phyloP scores from a whole-genome alignment of 2,888 invertebrate genomes.

The Tinea pellionella region DNA sequence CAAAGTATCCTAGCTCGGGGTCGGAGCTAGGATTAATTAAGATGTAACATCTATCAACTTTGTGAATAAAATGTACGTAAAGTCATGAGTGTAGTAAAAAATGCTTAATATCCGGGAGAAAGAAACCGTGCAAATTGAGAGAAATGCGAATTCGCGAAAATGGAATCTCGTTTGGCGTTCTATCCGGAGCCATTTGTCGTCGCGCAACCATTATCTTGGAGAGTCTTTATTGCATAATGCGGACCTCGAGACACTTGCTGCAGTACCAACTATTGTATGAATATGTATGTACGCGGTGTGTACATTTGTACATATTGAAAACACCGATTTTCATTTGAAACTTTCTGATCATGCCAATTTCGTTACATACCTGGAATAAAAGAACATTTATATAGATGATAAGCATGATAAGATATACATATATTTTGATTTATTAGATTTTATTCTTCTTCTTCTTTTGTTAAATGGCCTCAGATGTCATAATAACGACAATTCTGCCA shows the following conservation, averaged over 20 bases:
- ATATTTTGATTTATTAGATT: too few relatives aligned
- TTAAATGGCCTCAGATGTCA: too few relatives aligned
- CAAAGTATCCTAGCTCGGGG: too few relatives aligned
- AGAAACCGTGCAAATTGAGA: background rate
- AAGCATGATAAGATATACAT: too few relatives aligned
- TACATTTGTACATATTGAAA: background rate
- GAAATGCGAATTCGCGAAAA: background rate
- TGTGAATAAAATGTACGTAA: too few relatives aligned
- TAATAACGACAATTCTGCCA: too few relatives aligned
- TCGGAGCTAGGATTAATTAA: too few relatives aligned
- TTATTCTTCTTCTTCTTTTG: too few relatives aligned
- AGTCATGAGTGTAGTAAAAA: too few relatives aligned
- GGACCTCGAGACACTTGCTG: slow-evolving; percentile 3
- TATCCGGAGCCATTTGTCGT: slow-evolving; percentile 11
- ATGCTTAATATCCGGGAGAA: background rate
- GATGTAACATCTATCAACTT: too few relatives aligned
- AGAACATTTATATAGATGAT: background rate
- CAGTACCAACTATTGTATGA: background rate
- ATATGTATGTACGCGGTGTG: background rate
- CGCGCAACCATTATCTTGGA: slow-evolving; percentile 12
- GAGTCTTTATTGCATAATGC: slow-evolving; percentile 11
- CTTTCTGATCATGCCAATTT: background rate
- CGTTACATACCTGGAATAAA: background rate
- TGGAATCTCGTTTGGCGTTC: slow-evolving; percentile 1
- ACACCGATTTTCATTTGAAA: background rate